Conservation (phyloP, 2,888 invertebrate species). For the Nipponacmea schrenckii region DNA sequence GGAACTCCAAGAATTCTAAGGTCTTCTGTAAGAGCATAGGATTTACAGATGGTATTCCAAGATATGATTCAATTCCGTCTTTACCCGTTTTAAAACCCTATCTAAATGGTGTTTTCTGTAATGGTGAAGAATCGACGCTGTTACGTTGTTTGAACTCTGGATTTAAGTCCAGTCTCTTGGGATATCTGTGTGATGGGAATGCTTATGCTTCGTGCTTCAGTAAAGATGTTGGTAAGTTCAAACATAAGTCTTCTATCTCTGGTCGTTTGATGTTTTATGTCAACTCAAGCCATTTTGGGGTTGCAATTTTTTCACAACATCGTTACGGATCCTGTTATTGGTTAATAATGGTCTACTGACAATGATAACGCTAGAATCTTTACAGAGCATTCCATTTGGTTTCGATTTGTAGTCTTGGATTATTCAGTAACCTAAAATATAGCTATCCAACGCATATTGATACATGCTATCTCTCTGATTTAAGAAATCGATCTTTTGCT, state of each 20-base stretch:
- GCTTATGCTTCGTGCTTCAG: conserved; percentile 55
- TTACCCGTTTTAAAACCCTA: conserved; percentile 31
- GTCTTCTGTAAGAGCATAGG: conserved; percentile 53
- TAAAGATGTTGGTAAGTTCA: conserved; percentile 46
- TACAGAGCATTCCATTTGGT: too few relatives aligned
- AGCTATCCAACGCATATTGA: too few relatives aligned
- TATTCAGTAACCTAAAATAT: too few relatives aligned
- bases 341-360: too few relatives aligned
- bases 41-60: conserved; percentile 50
- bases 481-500: too few relatives aligned
- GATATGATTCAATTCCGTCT: conserved; percentile 29
- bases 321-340: too few relatives aligned
- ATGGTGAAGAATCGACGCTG: conserved; percentile 46
- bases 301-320: too few relatives aligned
- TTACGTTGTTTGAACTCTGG: conserved; percentile 58
- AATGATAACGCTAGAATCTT: too few relatives aligned
- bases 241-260: background rate
- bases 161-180: conserved; percentile 46
- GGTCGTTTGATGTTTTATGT: too few relatives aligned
- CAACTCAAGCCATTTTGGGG: too few relatives aligned
- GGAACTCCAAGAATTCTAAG: conserved; percentile 50
- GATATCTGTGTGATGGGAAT: conserved; percentile 48
- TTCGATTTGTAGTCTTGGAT: too few relatives aligned
- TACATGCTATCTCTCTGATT: too few relatives aligned
- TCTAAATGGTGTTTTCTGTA: conserved; percentile 50